Conservation (phyloP, 2,888 invertebrate species). For the Cerastis rubricosa region DNA sequence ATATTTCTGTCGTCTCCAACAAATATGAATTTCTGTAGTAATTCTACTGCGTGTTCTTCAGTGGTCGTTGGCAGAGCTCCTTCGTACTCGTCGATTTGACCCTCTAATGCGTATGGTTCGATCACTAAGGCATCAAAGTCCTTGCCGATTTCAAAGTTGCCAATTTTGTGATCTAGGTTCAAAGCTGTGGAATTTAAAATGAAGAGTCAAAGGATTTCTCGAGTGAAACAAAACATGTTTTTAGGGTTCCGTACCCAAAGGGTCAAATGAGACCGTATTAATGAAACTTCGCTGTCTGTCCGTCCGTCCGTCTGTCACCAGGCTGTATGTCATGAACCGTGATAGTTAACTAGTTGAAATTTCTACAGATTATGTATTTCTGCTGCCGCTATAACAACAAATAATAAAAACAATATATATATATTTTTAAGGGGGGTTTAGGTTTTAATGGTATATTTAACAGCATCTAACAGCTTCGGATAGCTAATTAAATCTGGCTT, state of each 20-base stretch:
- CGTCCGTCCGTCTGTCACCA: no score
- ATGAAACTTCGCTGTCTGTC: no score
- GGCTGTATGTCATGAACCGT: no score
- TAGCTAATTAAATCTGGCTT: no score
- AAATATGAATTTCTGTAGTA: conserved; percentile 94
- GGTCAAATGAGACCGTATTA: no score
- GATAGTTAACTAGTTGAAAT: no score
- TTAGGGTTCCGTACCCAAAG: no score
- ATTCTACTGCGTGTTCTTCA: conserved; percentile 89
- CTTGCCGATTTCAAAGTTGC: conserved; percentile 95
- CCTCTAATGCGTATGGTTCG: conserved; percentile 90
- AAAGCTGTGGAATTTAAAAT: conserved; percentile 89
- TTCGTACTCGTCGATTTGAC: conserved; percentile 71
- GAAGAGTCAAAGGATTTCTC: background rate
- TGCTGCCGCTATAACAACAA: no score
- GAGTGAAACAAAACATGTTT: background rate
- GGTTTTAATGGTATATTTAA: background rate
- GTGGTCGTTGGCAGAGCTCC: conserved; percentile 83
- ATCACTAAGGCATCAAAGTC: conserved; percentile 96
- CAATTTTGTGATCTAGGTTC: conserved; percentile 93
- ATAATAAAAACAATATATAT: no score
- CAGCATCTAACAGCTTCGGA: background rate
- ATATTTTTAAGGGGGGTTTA: no score
- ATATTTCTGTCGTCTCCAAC: conserved; percentile 96
- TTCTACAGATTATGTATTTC: no score